Evolutionary conservation across 2,888 invertebrate species (phyloP), one percentile per base, ranked within the genome.

Genomic region (Stenolophus ochropezus): DNA sequence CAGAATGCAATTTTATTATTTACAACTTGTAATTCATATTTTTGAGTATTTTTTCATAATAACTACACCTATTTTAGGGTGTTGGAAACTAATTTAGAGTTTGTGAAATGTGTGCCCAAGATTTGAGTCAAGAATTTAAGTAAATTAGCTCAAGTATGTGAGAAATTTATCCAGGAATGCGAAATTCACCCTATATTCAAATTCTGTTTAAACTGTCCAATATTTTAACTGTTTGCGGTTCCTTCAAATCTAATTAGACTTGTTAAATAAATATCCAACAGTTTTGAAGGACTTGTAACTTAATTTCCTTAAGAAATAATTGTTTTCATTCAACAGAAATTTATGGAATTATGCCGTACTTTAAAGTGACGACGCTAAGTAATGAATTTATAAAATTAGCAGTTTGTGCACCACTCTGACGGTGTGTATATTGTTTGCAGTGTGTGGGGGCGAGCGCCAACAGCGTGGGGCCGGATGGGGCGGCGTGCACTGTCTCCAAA

Each of bases 391-490:
- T 42, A 11, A 42, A 42, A 42, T 42, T 42, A 11, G 33, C 11
- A 8, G 2, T 1, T 0, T 42, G 8, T 8, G 3, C 6, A 42
- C 33, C 33, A 42, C 33, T 42, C 33, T 51, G 14, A 51, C 4
- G 16, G 16, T 51, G 51, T 51, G 51, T 56, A 42, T 42, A 42
- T 56, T 56, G 42, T 8, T 81, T 81, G 1, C 75, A 81, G 81
- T 81, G 81, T 65, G 49, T 27, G 8, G 75, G 61, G 11, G 61
- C 75, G 25, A 75, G 25, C 25, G 74, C 74, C 8, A 81, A 81
- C 81, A 74, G 74, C 25, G 81, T 81, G 51, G 81, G 75, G n/a
- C 47, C 74, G n/a, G 81, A 81, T 75, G 81, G 81, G 25, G 74
- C 81, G 5, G 75, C 27, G 0, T 81, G 81, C 49, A 65, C 3